phyloP scores from a whole-genome alignment of 2,888 invertebrate genomes.

The Tiphia femorata region DNA sequence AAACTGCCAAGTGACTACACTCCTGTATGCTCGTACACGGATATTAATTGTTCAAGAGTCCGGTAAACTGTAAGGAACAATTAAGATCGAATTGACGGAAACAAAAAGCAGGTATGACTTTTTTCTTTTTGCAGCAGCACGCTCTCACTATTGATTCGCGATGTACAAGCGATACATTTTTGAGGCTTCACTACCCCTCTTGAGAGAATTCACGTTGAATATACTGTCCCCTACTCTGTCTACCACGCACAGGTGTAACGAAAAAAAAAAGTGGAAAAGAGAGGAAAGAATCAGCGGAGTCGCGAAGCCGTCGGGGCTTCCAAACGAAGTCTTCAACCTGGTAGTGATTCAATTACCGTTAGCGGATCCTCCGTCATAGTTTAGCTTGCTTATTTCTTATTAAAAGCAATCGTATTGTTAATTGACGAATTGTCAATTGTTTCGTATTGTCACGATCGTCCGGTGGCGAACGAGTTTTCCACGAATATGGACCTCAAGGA shows the following conservation, averaged over 20 bases:
- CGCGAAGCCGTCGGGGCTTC: slow-evolving; percentile 41
- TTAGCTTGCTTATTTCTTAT: slow-evolving; percentile 1
- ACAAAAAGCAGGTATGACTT: slow-evolving; percentile 32
- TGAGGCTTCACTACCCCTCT: slow-evolving; percentile 62
- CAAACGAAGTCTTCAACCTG: slow-evolving; percentile 46
- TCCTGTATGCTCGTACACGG: too few relatives aligned
- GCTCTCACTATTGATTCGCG: slow-evolving; percentile 58
- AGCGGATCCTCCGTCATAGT: slow-evolving; percentile 32
- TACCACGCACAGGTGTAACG: slow-evolving; percentile 57
- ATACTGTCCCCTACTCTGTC: slow-evolving; percentile 56
- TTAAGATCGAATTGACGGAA: too few relatives aligned
- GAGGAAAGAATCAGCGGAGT: slow-evolving; percentile 50
- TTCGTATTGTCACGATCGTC: neutral
- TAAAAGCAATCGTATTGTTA: neutral
- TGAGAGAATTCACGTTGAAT: slow-evolving; percentile 58
- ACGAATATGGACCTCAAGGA: slow-evolving; percentile 62
- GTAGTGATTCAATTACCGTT: slow-evolving; percentile 53
- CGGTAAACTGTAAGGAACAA: too few relatives aligned
- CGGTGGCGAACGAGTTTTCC: neutral
- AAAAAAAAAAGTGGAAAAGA: slow-evolving; percentile 48
- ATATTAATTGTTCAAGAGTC: too few relatives aligned
- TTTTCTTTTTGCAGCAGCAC: slow-evolving; percentile 38
- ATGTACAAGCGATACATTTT: slow-evolving; percentile 62
- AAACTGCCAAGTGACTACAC: too few relatives aligned
- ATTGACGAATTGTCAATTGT: neutral